These are phyloP conservation scores for Mesitornis unicolor DNA, from an alignment of 2,113 vertebrate species.

Conservation along the genomic window DNA sequence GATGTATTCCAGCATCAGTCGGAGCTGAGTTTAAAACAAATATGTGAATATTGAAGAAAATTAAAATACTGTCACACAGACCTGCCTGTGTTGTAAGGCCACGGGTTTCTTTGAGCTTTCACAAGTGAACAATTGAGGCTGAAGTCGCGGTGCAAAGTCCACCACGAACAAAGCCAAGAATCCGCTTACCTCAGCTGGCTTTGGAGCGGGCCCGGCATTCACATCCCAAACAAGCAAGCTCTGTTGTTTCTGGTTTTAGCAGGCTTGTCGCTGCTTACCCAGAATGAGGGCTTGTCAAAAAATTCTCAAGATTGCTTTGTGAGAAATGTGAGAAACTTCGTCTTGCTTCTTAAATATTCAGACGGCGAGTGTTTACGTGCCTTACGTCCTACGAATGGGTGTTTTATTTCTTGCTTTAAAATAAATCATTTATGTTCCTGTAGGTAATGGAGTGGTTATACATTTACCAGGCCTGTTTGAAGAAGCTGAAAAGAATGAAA, in stretches of 20 bases:
- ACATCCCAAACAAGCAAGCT: background rate
- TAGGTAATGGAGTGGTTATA: constrained; percentile 97
- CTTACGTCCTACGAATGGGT: background rate
- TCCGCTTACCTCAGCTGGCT: constrained; percentile 21
- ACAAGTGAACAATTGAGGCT: background rate
- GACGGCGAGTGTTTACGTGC: background rate
- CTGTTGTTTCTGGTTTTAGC: background rate
- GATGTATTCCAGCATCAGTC: background rate
- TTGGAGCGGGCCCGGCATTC: background rate
- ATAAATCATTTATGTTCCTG: constrained; percentile 39
- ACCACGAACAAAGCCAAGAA: constrained; percentile 18
- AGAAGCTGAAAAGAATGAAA: constrained; percentile 97
- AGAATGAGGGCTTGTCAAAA: background rate
- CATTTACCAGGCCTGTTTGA: constrained; percentile 97
- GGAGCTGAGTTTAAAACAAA: background rate
- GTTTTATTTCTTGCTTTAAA: background rate
- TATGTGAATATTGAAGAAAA: background rate
- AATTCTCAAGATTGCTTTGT: background rate
- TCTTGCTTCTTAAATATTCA: background rate
- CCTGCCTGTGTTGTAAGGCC: background rate
- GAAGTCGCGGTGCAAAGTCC: background rate
- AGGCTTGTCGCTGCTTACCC: background rate
- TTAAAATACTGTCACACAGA: background rate
- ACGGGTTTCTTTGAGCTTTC: background rate
- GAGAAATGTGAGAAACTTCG: background rate